Evolutionary conservation across 30 jellyfish, hydroid and myxozoan species (phyloP), one percentile per base, ranked within the genome.

Genomic region (Sanderia malayensis): DNA sequence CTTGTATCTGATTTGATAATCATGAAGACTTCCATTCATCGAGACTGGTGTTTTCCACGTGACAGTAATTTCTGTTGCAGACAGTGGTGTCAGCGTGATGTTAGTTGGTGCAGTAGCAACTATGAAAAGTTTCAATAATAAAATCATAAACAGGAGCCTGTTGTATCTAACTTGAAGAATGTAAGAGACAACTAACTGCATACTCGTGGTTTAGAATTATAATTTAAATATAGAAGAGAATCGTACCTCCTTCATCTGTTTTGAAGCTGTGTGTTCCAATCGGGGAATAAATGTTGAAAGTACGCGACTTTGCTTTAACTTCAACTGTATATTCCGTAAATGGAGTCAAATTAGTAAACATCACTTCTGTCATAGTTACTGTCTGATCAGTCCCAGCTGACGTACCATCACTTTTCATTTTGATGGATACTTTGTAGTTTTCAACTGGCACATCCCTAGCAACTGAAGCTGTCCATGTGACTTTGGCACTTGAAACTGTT

Each of bases 231-330:
- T n/a, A n/a, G n/a, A n/a, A n/a, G n/a, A n/a, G n/a, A n/a, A n/a
- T n/a, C n/a, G n/a, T 61, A 76, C 88, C 80, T 76, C 80, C 80
- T 76, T 45, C 73, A 30, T 31, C 72, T 49, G 88, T 76, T 31
- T 28, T 61, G 18, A 76, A 37, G 30, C 52, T 76, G 18, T 22
- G 33, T 28, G 64, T 76, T 47, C 65, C 80, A 2, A 65, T 58
- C 18, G 45, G 64, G 20, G 88, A 76, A 63, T n/a, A 28, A 4
- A 60, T 60, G 13, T 1, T 21, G 19, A 19, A 37, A 1, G 33
- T 44, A 18, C 21, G 13, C 2, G 71, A 62, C 30, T 61, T 46
- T 2, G 73, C 80, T 22, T 79, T 41, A 8, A 76, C 28, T 31
- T 57, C 75, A 2, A 62, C 63, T 18, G 49, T 76, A 61, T 76